Base-by-base conservation (phyloP, 1,140 invertebrate species). In the Temnothorax longispinosus region DNA sequence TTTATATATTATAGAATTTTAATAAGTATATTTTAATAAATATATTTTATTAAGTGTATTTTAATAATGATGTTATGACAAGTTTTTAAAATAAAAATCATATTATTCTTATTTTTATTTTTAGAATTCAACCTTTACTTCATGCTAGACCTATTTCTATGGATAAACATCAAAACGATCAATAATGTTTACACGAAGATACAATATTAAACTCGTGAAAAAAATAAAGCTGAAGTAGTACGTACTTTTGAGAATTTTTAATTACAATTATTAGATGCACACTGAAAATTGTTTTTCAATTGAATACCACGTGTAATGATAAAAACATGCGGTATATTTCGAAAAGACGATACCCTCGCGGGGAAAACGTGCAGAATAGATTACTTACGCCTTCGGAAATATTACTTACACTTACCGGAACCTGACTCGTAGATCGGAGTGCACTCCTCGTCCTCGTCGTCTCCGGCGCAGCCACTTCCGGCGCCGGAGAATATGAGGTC, bases 401-500 rank as follows among this genome's bases (percentile, higher is more conserved):
- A 54, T 90, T 90, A 90, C 89, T 90, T 90, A 91, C 86, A 92
- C 93, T 94, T 95, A 92, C 98, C 98, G 74, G 97, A 97, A 54
- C 97, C 97, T 18, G 97, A 96, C 89, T 98, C 98, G 71, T 97
- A 98, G 56, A 97, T 96, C 8, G 98, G 98, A 44, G 97, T 98
- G 90, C 98, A 98, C 93, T 98, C 97, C 90, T 98, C 97, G 93
- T 99, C 98, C 91, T 97, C 97, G 92, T 98, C 98, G 92, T 98
- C 98, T 86, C 97, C 97, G 47, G 97, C 96, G 93, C 98, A 99
- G 0, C 98, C 98, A 18, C 98, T 98, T 13, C 98, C 98, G 7
- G 98, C 98, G 27, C 98, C 98, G 6, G 98, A 98, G 94, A 98
- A 98, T 81, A 99, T 98, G 44, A 98, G 95, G 92, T 99, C 98